A percentile compares a stretch with the other conserved stretches of the same genome.
Conservation (phyloP, 2,113 vertebrate species). For the Ceyx margarethae region DNA sequence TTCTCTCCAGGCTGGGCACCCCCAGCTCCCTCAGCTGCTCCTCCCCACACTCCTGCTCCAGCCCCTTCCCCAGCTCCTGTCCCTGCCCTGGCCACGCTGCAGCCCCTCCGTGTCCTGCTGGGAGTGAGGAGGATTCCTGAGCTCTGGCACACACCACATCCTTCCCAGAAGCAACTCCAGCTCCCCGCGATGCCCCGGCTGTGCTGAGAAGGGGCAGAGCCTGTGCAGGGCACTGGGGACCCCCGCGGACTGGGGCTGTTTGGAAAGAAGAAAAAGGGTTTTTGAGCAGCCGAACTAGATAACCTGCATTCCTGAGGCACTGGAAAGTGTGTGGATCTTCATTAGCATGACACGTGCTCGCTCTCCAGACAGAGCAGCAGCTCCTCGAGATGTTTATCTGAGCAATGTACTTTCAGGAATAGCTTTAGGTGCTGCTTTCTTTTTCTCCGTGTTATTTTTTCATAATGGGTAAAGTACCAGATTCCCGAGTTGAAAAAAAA, state of each 20-base stretch:
- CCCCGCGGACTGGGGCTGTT: neutral
- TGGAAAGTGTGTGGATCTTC: neutral
- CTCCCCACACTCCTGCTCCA: too few species aligned
- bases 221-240: accelerated
- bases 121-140: too few species aligned
- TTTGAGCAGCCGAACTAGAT: neutral
- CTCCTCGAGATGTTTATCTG: neutral
- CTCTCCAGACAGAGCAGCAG: neutral
- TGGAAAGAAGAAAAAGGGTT: neutral
- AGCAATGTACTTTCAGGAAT: neutral
- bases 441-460: neutral
- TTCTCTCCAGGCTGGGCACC: too few species aligned
- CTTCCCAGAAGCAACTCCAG: neutral
- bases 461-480: neutral
- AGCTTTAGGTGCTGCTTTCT: neutral
- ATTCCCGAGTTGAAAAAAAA: neutral
- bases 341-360: neutral
- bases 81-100: too few species aligned
- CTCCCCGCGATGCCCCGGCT: neutral
- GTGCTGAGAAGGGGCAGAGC: neutral
- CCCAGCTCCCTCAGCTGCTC: too few species aligned
- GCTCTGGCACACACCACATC: neutral
- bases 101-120: too few species aligned
- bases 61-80: too few species aligned
- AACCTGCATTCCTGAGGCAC: neutral